Percentiles rank a stretch among this genome's conserved stretches.
Evolutionary conservation across 1,140 invertebrate species (phyloP).

Genomic region (Macrocentrus cingulum): DNA sequence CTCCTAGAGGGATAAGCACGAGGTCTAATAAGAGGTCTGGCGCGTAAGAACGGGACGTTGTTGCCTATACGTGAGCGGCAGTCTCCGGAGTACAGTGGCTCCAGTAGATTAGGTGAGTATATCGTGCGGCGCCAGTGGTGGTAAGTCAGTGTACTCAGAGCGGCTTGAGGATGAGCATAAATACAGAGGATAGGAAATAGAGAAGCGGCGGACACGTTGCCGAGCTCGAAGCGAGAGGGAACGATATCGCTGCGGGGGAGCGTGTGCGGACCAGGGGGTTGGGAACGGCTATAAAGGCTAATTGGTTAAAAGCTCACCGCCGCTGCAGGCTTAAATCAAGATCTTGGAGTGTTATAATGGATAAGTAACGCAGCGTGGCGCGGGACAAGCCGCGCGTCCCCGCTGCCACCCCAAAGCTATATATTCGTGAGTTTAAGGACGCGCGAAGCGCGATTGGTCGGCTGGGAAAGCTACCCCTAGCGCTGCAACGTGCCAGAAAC

Average conservation of each 20-base stretch:
- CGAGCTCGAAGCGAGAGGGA: no score
- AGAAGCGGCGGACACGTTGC: conserved; percentile 28
- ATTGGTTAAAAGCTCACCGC: conserved; percentile 61
- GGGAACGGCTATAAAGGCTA: conserved; percentile 55
- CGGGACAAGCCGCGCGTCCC: conserved; percentile 36
- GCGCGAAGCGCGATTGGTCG: conserved; percentile 42
- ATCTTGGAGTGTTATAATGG: conserved; percentile 62
- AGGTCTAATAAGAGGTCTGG: conserved; percentile 19
- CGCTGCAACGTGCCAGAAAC: conserved; percentile 35
- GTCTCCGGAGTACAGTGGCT: conserved; percentile 25
- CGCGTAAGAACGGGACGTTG: conserved; percentile 19
- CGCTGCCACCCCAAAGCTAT: conserved; percentile 30
- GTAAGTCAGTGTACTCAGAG: conserved; percentile 7
- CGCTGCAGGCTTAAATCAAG: conserved; percentile 61
- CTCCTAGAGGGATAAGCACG: conserved; percentile 1
- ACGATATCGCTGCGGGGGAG: no score
- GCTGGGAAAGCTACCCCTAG: conserved; percentile 41
- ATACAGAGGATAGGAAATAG: conserved; percentile 27
- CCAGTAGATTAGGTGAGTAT: conserved; percentile 55
- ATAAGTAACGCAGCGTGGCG: conserved; percentile 59
- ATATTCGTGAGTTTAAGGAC: conserved; percentile 48
- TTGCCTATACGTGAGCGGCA: conserved; percentile 20
- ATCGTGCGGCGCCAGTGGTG: conserved; percentile 41
- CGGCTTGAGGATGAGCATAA: conserved; percentile 28
- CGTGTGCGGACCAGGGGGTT: conserved; percentile 25